Percentiles rank a stretch among this genome's conserved stretches.
phyloP scores from a whole-genome alignment of 2,113 vertebrate genomes.

The Rousettus leschenaultii region DNA sequence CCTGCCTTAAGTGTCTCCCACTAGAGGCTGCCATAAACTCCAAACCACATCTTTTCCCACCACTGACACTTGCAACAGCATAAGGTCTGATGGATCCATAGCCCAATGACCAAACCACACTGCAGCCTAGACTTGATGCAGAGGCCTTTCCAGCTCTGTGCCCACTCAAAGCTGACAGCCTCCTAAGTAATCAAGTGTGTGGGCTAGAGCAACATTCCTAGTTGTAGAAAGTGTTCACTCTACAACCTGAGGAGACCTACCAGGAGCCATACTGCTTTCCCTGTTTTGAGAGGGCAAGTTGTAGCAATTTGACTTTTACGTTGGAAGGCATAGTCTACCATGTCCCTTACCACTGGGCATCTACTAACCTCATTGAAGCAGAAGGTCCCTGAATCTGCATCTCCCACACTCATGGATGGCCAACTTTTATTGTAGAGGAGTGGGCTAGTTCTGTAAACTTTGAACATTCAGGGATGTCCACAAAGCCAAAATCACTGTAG shows the following conservation, averaged over 20 bases:
- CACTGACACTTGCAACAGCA: not conserved
- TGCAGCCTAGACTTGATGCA: not conserved
- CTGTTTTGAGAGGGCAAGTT: not conserved
- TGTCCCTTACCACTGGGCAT: not conserved
- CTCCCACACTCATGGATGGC: not conserved
- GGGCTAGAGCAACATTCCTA: not conserved
- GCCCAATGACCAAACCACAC: no score
- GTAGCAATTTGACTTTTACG: not conserved
- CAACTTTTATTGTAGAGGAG: not conserved
- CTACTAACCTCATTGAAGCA: not conserved
- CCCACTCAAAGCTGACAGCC: not conserved
- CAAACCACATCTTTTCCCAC: not conserved
- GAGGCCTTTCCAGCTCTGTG: not conserved
- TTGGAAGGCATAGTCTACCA: not conserved
- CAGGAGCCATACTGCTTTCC: not conserved
- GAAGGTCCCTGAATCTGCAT: not conserved
- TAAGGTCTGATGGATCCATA: no score
- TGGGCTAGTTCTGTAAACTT: not conserved
- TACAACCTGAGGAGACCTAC: not conserved
- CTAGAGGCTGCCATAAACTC: not conserved
- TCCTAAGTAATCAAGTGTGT: not conserved
- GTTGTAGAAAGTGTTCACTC: no score
- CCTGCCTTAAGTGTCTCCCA: not conserved
- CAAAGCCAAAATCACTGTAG: not conserved
- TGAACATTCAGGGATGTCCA: not conserved